Percentiles rank a stretch among this genome's conserved stretches.
phyloP scores from a whole-genome alignment of 2,797 vertebrate genomes.

The Lates japonicus region DNA sequence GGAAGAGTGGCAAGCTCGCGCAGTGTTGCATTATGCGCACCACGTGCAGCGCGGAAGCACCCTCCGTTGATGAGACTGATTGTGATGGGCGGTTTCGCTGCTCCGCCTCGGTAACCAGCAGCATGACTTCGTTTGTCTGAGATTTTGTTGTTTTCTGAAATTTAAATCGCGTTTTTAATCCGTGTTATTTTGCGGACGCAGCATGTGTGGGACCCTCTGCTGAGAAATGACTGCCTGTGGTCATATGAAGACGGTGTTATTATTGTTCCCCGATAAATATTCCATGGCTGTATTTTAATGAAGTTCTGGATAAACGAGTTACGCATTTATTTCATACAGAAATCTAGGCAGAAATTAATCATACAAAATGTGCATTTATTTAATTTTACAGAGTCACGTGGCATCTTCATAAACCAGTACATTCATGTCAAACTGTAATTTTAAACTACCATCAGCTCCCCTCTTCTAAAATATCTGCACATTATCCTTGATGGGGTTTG shows the following conservation, averaged over 20 bases:
- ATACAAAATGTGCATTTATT: background rate
- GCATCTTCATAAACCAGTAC: background rate
- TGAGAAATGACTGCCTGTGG: background rate
- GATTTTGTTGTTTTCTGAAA: background rate
- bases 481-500: background rate
- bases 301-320: background rate
- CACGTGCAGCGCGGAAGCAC: constrained; percentile 59
- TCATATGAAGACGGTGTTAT: background rate
- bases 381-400: background rate
- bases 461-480: background rate
- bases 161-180: too few species aligned
- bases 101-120: background rate
- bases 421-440: background rate
- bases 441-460: background rate
- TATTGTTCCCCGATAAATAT: constrained; percentile 1
- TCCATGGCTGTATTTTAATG: background rate
- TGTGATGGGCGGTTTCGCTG: background rate
- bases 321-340: background rate
- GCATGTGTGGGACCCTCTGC: background rate
- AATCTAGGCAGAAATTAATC: background rate
- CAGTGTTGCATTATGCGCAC: constrained; percentile 17
- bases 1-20: background rate
- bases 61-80: background rate
- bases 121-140: background rate
- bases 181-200: accelerated